Evolutionary conservation across 2,888 invertebrate species (phyloP).

Genomic region (Epinotia bilunana): DNA sequence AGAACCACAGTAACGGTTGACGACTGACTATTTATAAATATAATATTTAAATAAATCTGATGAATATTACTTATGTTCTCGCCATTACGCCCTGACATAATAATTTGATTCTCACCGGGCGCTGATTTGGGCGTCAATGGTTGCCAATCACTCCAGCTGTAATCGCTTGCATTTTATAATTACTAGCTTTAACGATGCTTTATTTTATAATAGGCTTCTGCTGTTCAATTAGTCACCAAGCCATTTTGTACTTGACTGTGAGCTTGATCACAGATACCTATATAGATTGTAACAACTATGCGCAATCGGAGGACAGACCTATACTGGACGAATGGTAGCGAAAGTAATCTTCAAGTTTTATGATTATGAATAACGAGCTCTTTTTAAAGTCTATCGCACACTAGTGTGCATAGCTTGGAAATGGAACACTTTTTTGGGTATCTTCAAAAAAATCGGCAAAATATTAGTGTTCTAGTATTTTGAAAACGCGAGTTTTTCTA

Average conservation of each 20-base stretch:
- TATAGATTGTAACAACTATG: not conserved
- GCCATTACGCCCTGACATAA: constrained; percentile 50
- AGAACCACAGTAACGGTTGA: not conserved
- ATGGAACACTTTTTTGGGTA: too few relatives aligned
- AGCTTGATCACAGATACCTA: too few relatives aligned
- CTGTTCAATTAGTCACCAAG: not conserved
- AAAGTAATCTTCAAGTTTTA: not conserved
- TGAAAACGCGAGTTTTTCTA: too few relatives aligned
- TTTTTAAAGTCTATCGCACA: too few relatives aligned
- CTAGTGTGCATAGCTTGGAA: too few relatives aligned
- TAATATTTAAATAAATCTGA: not conserved
- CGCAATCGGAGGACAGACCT: not conserved
- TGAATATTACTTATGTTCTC: constrained; percentile 19
- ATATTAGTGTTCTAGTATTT: too few relatives aligned
- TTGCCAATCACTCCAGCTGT: constrained; percentile 50
- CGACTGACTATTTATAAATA: not conserved
- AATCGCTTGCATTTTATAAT: constrained; percentile 35
- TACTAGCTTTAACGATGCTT: constrained; percentile 26
- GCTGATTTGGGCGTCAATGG: constrained; percentile 46
- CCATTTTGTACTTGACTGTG: not conserved
- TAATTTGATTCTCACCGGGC: constrained; percentile 48
- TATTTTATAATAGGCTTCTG: not conserved
- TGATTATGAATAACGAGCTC: too few relatives aligned
- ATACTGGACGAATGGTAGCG: not conserved
- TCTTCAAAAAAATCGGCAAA: too few relatives aligned